Conservation (phyloP, 1,140 invertebrate genomes). For the Euwallacea fornicatus region DNA sequence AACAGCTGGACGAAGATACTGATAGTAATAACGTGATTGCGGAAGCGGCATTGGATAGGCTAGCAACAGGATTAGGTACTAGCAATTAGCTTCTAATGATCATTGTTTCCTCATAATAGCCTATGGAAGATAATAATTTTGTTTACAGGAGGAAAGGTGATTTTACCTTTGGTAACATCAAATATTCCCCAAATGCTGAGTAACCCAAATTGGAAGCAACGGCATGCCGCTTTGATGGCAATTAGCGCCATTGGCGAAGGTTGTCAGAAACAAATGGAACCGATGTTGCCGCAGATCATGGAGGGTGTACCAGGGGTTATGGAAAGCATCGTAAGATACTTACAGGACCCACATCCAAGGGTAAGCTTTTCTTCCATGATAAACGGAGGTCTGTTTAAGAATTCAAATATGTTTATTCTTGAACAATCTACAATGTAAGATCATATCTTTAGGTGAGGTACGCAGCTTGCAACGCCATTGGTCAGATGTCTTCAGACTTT, state of each 20-base stretch:
- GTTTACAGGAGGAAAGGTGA: slow-evolving; percentile 75
- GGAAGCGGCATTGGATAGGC: slow-evolving; percentile 92
- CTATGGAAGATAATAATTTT: too few relatives aligned
- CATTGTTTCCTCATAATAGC: background rate
- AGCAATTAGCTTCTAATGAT: background rate
- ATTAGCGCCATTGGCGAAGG: slow-evolving; percentile 98
- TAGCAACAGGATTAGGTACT: slow-evolving; percentile 88
- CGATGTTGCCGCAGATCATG: slow-evolving; percentile 87
- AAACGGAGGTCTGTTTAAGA: too few relatives aligned
- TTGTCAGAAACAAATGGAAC: slow-evolving; percentile 97
- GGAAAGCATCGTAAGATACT: slow-evolving; percentile 53
- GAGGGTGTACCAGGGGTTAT: slow-evolving; percentile 86
- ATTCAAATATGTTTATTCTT: background rate
- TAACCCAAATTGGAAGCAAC: slow-evolving; percentile 80
- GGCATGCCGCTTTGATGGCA: slow-evolving; percentile 97
- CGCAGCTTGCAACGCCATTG: slow-evolving; percentile 98
- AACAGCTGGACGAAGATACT: slow-evolving; percentile 83
- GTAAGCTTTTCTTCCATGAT: slow-evolving; percentile 14
- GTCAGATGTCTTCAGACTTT: slow-evolving; percentile 99
- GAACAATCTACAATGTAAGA: background rate
- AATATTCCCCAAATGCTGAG: slow-evolving; percentile 85
- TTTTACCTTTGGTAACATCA: slow-evolving; percentile 85
- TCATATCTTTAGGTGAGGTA: slow-evolving; percentile 70
- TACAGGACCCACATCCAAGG: slow-evolving; percentile 73
- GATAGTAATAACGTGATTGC: slow-evolving; percentile 91